Conservation (phyloP, 1,140 invertebrate genomes). For the Zaprionus africanus region DNA sequence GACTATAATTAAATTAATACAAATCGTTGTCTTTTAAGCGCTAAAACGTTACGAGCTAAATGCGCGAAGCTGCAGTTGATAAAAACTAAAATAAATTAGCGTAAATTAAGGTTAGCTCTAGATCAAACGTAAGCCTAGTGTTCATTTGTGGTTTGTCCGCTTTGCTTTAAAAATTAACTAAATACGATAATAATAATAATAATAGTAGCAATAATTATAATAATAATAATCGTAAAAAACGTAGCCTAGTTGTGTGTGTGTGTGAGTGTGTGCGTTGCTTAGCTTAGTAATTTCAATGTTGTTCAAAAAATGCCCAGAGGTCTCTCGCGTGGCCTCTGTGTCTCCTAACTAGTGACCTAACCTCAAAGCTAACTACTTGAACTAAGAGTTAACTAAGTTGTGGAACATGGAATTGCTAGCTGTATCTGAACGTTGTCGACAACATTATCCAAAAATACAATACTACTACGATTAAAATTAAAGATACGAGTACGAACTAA, state of each 20-base stretch:
- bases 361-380: constrained; percentile 23
- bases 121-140: constrained; percentile 40
- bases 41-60: constrained; percentile 42
- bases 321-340: constrained; percentile 17
- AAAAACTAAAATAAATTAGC: constrained; percentile 62
- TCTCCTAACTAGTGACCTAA: constrained; percentile 31
- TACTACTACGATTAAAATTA: constrained; percentile 22
- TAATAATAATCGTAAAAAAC: constrained; percentile 18
- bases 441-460: constrained; percentile 52
- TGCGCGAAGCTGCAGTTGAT: constrained; percentile 49
- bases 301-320: constrained; percentile 51
- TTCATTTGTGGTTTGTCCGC: constrained; percentile 59
- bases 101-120: constrained; percentile 35
- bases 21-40: constrained; percentile 69
- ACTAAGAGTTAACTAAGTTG: constrained; percentile 61
- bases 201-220: constrained; percentile 15
- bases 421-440: constrained; percentile 64
- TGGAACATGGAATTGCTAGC: constrained; percentile 83
- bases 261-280: constrained; percentile 6
- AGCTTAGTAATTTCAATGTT: constrained; percentile 55
- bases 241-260: constrained; percentile 31
- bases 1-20: constrained; percentile 73
- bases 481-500: constrained; percentile 38
- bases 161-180: constrained; percentile 54
- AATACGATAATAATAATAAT: constrained; percentile 27